Base-by-base conservation (phyloP, 2,888 invertebrate genomes). In the Onchidella celtica region DNA sequence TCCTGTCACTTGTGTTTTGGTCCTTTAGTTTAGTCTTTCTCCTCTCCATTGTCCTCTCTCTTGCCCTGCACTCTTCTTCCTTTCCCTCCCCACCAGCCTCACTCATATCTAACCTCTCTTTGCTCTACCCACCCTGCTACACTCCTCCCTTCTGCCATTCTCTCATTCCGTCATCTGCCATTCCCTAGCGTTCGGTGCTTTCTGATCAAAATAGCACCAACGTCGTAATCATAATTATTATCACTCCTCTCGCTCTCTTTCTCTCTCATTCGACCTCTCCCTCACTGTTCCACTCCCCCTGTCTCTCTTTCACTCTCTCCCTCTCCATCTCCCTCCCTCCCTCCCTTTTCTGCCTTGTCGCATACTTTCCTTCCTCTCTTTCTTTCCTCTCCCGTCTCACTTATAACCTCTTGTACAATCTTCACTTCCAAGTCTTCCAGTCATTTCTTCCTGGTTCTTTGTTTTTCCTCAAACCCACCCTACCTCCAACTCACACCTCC, bases 231-330 rank as follows among this genome's bases (percentile, higher is more conserved):
- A n/a, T n/a, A n/a, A n/a, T n/a, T n/a, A n/a, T n/a, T n/a, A n/a
- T n/a, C n/a, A n/a, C n/a, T n/a, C n/a, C n/a, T n/a, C n/a, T n/a
- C n/a, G n/a, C n/a, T 17, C 47, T 47, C 76, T 76, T 27, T 55
- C 32, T 76, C 63, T 76, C 47, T 76, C 38, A 40, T 27, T 66
- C 47, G 40, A 24, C 36, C 9, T 47, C 6, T 76, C 65, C 65
- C 27, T 29, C 66, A 65, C 40, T 76, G 3, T 29, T 59, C 66
- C 47, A 47, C 32, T 66, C 66, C 47, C 47, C 66, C 55, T 66
- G 14, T 76, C 76, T 66, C 40, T 65, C 47, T 47, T 76, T 66
- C 66, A 29, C 32, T 21, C 34, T 66, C n/a, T 66, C 27, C n/a
- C 17, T 47, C 47, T 47, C 47, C 17, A 6, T 47, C 47, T 11